phyloP scores from a whole-genome alignment of 2,888 invertebrate genomes.

The Falcaria lacertinaria region DNA sequence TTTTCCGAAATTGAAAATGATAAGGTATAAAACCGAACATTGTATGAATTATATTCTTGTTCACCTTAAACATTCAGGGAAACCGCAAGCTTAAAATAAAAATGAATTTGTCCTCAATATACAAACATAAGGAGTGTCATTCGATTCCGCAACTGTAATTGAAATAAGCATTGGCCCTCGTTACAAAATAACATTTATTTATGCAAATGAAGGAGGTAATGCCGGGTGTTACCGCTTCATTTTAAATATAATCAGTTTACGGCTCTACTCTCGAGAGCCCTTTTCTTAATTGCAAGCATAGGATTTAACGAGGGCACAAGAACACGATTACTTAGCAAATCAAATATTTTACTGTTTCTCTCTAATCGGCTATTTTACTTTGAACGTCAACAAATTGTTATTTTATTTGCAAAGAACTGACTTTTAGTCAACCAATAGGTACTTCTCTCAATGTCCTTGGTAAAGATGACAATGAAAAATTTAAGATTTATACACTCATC shows the following conservation, averaged over 20 bases:
- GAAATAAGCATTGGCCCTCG: conserved; percentile 42
- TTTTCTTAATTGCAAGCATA: conserved; percentile 59
- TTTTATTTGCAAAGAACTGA: no score
- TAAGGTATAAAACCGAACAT: no score
- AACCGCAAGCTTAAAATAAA: no score
- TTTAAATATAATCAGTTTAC: conserved; percentile 62
- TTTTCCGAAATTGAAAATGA: no score
- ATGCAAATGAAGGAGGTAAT: conserved; percentile 55
- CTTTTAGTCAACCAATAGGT: no score
- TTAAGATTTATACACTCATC: no score
- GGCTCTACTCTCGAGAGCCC: conserved; percentile 39
- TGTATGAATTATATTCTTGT: no score
- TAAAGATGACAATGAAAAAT: no score
- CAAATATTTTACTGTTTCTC: conserved; percentile 33
- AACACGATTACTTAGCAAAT: conserved; percentile 50
- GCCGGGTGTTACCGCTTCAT: conserved; percentile 61
- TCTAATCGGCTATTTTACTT: not conserved
- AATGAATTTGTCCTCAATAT: no score
- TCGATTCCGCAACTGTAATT: conserved; percentile 27
- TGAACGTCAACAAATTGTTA: not conserved
- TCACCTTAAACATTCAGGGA: no score
- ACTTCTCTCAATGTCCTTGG: no score
- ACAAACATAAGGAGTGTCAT: conserved; percentile 18
- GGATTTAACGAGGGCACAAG: conserved; percentile 57
- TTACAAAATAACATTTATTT: conserved; percentile 54